phyloP scores from a whole-genome alignment of 2,113 vertebrate species.

The Vulpes lagopus region DNA sequence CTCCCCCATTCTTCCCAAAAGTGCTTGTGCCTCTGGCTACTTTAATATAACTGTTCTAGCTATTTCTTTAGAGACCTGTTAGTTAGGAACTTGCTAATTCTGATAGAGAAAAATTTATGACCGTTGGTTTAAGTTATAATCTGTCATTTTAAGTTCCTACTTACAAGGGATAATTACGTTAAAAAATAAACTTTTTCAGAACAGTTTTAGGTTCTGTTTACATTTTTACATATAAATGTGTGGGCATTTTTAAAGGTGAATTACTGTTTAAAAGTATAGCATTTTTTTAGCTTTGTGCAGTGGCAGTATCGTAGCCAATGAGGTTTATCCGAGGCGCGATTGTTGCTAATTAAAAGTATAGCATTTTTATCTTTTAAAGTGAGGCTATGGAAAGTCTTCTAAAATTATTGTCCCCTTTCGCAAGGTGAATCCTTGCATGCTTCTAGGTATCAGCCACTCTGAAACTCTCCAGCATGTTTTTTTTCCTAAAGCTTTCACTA shows the following conservation, averaged over 20 bases:
- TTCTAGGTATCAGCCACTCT: background rate
- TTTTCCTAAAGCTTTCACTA: background rate
- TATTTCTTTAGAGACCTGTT: background rate
- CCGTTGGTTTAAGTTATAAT: background rate
- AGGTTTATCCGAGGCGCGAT: too few relatives aligned
- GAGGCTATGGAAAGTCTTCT: background rate
- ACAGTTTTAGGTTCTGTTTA: constrained; percentile 3
- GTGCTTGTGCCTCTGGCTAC: background rate
- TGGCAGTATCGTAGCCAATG: too few relatives aligned
- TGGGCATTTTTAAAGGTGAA: background rate
- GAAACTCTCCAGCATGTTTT: background rate
- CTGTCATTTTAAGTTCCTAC: background rate
- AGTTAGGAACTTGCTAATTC: background rate
- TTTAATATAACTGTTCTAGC: background rate
- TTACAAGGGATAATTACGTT: background rate
- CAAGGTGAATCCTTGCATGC: background rate
- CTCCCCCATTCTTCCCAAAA: background rate
- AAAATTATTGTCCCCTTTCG: background rate
- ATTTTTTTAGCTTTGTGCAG: too few relatives aligned
- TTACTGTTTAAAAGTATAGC: background rate
- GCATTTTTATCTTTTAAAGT: background rate
- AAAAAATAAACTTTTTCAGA: background rate
- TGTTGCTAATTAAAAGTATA: background rate
- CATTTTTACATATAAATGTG: background rate
- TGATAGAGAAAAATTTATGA: background rate